Conservation (phyloP, 2,797 vertebrate genomes). For the Crenuchus spilurus region DNA sequence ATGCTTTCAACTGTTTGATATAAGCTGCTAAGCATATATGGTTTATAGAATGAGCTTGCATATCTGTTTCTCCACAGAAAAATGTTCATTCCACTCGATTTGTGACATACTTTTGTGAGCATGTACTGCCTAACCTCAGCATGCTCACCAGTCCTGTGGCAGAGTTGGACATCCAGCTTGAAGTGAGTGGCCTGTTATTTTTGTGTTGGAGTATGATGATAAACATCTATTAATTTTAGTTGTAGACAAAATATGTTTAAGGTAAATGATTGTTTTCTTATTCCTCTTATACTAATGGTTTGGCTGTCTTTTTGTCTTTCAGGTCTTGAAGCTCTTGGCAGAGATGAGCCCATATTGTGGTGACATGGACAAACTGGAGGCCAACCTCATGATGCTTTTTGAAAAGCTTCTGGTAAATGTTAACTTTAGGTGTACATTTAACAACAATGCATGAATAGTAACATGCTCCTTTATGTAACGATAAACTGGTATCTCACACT, state of each 20-base stretch:
- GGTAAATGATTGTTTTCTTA: too few species aligned
- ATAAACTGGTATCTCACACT: too few species aligned
- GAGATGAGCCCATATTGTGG: slow-evolving; percentile 99
- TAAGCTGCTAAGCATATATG: too few species aligned
- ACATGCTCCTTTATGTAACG: too few species aligned
- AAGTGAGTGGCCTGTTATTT: slow-evolving; percentile 81
- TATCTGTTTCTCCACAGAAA: slow-evolving; percentile 85
- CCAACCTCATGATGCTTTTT: slow-evolving; percentile 94
- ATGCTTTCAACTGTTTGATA: too few species aligned
- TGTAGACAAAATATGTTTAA: too few species aligned
- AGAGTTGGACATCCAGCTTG: slow-evolving; percentile 95
- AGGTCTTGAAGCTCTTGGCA: slow-evolving; percentile 96
- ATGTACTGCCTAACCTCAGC: slow-evolving; percentile 93
- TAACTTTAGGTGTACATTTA: background rate
- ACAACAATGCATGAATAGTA: too few species aligned
- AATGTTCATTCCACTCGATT: slow-evolving; percentile 98
- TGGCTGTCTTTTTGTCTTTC: slow-evolving; percentile 38
- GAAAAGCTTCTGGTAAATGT: slow-evolving; percentile 93
- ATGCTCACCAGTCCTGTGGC: slow-evolving; percentile 90
- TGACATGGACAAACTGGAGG: slow-evolving; percentile 98
- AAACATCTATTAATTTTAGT: slow-evolving; percentile 58
- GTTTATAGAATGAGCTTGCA: too few species aligned
- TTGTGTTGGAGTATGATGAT: background rate
- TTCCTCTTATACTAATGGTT: background rate
- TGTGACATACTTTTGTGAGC: slow-evolving; percentile 96